Base-by-base conservation (phyloP, 2,797 vertebrate genomes). In the Acomys russatus region DNA sequence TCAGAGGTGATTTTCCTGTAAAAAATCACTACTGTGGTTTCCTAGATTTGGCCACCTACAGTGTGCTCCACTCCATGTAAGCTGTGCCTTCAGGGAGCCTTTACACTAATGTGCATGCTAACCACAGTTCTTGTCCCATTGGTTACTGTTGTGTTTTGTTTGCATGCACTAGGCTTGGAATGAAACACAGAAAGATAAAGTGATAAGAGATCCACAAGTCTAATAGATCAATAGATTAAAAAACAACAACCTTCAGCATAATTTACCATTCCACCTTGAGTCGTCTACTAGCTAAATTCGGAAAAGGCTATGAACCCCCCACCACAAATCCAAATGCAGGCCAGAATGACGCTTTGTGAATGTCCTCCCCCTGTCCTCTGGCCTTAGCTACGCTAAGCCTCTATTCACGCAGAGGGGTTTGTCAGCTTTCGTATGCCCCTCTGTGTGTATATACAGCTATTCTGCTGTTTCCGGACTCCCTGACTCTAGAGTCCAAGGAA, bases 341-440 rank as follows among this genome's bases (percentile, higher is more conserved):
- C 20, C 20, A 23, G 68, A 9, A 59, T 6, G 83, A 6, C 3
- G 25, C 22, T 70, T 28, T 35, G 14, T 28, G 6, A 86, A 35
- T 17, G 35, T 9, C 3, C 12, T 25, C 20, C 23, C 18, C 1
- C 28, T 10, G 3, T 10, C 49, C 10, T n/a, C 17, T 15, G 7
- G 1, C 1, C 7, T 59, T 15, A 14, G 20, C 2, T 28, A 20
- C 11, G 0, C 6, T 71, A 9, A 28, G 44, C 38, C 22, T 23
- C 2, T 17, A 25, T 80, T 56, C 20, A 79, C 38, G 15, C 3
- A 54, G 61, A 66, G 23, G 9, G 5, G 28, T 77, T 87, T 90
- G 3, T 61, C 3, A 61, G 4, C 4, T 66, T 44, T 59, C 28
- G 38, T 82, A 3, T 56, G 1, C 35, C 59, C 25, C 25, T 9